phyloP scores from a whole-genome alignment of 2,797 vertebrate species.

The Alfaro cultratus region DNA sequence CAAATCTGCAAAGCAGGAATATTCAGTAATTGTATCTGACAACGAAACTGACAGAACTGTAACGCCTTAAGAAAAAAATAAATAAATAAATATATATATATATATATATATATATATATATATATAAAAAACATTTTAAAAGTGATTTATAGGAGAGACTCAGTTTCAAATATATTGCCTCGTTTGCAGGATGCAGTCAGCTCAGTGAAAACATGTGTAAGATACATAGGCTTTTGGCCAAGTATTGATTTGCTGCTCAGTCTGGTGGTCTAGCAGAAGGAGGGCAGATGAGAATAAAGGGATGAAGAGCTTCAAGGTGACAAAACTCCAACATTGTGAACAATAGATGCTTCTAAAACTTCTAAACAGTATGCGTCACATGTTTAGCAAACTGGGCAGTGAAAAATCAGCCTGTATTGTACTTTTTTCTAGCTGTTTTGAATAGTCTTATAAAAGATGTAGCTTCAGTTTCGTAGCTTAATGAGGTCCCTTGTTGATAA shows the following conservation, averaged over 20 bases:
- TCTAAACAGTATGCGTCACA: neutral
- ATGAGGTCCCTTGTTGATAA: conserved; percentile 14
- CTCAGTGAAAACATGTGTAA: conserved; percentile 5
- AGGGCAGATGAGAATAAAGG: neutral
- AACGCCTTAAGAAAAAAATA: neutral
- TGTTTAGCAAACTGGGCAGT: neutral
- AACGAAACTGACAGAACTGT: conserved; percentile 23
- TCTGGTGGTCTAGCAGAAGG: conserved; percentile 3
- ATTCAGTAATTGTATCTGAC: conserved; percentile 22
- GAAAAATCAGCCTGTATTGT: neutral
- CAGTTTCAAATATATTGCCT: neutral
- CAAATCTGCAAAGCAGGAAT: conserved; percentile 28
- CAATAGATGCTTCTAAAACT: neutral
- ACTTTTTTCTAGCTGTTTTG: neutral
- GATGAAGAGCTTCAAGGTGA: conserved; percentile 4
- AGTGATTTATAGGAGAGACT: neutral
- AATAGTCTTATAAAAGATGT: neutral
- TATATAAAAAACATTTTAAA: neutral
- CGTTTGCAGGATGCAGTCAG: neutral
- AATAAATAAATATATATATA: too few species aligned
- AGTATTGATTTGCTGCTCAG: conserved; percentile 25
- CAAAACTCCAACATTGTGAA: conserved; percentile 4
- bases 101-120: too few species aligned
- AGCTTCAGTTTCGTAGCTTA: neutral
- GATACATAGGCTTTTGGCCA: conserved; percentile 11